Conservation (phyloP, 2,113 vertebrate genomes). For the Edolisoma coerulescens region DNA sequence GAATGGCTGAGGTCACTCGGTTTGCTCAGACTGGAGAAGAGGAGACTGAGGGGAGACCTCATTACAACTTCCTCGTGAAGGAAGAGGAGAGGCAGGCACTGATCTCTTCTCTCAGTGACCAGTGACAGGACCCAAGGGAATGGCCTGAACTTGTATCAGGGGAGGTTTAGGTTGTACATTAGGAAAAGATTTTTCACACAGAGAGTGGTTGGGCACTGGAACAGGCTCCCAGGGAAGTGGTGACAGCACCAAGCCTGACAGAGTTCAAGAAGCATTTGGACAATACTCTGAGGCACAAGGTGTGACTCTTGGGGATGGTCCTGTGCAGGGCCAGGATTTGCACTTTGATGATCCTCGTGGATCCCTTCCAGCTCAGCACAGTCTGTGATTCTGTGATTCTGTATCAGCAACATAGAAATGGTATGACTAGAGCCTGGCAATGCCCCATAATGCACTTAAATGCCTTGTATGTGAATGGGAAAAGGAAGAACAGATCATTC, state of each 20-base stretch:
- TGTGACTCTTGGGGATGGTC: not conserved
- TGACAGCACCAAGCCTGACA: not conserved
- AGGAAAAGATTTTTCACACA: not conserved
- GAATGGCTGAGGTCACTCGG: rapidly evolving
- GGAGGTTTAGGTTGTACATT: not conserved
- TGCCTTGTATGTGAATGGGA: not conserved
- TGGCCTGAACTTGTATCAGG: not conserved
- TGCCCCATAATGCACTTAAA: not conserved
- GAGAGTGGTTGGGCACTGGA: no score
- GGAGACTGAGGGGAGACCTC: not conserved
- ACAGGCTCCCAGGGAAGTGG: not conserved
- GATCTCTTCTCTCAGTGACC: not conserved
- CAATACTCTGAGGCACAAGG: not conserved
- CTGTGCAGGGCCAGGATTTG: not conserved
- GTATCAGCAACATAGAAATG: rapidly evolving
- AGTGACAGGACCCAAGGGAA: not conserved
- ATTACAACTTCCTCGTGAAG: rapidly evolving
- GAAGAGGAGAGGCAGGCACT: not conserved
- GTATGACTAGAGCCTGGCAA: not conserved
- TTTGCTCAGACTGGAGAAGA: not conserved
- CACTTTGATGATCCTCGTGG: rapidly evolving
- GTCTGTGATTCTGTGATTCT: not conserved
- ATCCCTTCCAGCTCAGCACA: not conserved
- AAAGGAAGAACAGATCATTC: not conserved
- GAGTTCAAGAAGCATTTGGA: not conserved